Base-by-base conservation (phyloP, 2,113 vertebrate species). In the Pteropus alecto region DNA sequence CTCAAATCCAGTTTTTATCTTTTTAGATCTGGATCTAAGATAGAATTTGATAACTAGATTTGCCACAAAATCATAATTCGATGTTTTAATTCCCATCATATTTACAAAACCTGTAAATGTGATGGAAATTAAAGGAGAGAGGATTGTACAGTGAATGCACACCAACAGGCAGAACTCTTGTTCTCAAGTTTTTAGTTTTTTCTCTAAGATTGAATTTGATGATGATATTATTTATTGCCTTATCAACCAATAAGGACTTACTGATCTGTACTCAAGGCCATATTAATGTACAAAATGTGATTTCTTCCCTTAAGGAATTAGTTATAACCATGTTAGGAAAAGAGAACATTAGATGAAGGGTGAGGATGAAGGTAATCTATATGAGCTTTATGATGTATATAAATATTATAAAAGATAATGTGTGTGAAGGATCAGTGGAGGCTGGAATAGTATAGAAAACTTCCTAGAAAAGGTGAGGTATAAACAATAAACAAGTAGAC, bases 281-380 rank as follows among this genome's bases (percentile, higher is more conserved):
- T 70, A 56, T 6, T 84, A 43, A 77, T 85, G 4, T 54, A 82
- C 7, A 77, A 71, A 73, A 77, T 83, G 60, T 33, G 6, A 65
- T 94, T 90, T 21, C 16, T 94, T 89, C 28, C n/a, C 12, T 86
- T 85, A 77, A 82, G 12, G 16, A 76, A 43, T 74, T 91, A 90
- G 38, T 93, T 78, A 83, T 92, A 92, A 73, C 30, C 18, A 48
- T 81, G 11, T 71, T 58, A 94, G 24, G 28, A 89, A 89, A 93
- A 92, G n/a, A 92, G 33, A 65, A 65, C 33, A 92, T 86, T 92
- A 82, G 9, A 43, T 54, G 19, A 5, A 8, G 5, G 7, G 7
- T 41, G 6, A 18, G 0, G 26, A 65, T 38, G 86, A 77, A 93
- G 48, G 21, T 79, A 67, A 87, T 43, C 35, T 94, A 38, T 33